Conservation (phyloP, 2,888 invertebrate species). For the Troides helena region DNA sequence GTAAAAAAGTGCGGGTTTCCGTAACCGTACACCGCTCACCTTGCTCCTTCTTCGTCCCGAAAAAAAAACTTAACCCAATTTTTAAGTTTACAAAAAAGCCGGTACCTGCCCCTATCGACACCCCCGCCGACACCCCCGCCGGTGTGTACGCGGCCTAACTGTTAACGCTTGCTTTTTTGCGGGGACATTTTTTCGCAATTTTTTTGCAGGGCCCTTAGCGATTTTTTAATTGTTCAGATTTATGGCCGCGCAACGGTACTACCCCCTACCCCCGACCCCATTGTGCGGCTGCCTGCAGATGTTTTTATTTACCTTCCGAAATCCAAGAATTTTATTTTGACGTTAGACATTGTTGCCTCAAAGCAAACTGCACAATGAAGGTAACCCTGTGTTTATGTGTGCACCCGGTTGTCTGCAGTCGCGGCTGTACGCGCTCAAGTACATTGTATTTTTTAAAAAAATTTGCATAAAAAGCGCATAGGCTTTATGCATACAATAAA, state of each 20-base stretch:
- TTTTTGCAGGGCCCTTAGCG: constrained; percentile 46
- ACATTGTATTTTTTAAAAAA: constrained; percentile 1
- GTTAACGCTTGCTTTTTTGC: constrained; percentile 54
- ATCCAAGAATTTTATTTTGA: constrained; percentile 36
- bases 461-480: constrained; percentile 8
- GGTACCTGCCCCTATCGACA: constrained; percentile 68
- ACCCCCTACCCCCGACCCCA: constrained; percentile 33
- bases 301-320: constrained; percentile 47
- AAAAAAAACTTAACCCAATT: constrained; percentile 74
- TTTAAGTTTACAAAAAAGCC: constrained; percentile 59
- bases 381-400: constrained; percentile 2
- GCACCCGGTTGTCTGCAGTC: background rate
- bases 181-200: constrained; percentile 56
- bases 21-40: constrained; percentile 76
- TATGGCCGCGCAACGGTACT: constrained; percentile 67
- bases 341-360: constrained; percentile 20
- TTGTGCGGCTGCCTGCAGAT: constrained; percentile 61
- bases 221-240: constrained; percentile 58
- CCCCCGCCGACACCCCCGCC: constrained; percentile 66
- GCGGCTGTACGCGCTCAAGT: background rate
- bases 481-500: constrained; percentile 29
- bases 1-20: constrained; percentile 71
- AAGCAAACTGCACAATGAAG: constrained; percentile 1
- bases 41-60: constrained; percentile 68
- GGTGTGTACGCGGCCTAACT: constrained; percentile 53